Percentiles rank a stretch among this genome's conserved stretches.
Evolutionary conservation across 2,888 invertebrate genomes (phyloP).

Genomic region (Caenorhabditis virilis): DNA sequence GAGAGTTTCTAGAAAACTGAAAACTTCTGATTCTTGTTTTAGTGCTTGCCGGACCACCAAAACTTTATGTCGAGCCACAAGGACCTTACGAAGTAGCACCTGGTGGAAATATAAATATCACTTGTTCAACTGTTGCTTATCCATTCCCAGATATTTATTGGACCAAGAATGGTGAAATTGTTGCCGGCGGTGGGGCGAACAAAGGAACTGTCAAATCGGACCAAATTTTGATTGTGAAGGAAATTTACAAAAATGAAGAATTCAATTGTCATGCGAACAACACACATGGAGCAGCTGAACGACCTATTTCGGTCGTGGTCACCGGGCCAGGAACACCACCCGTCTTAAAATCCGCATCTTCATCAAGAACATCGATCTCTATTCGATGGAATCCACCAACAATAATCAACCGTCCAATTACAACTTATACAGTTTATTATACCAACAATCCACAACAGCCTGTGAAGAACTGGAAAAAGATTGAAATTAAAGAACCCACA

Average conservation of each 20-base stretch:
- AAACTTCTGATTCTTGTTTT: constrained; percentile 3
- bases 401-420: constrained; percentile 64
- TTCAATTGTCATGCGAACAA: constrained; percentile 66
- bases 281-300: constrained; percentile 51
- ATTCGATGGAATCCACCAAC: constrained; percentile 65
- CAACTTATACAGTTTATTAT: constrained; percentile 66
- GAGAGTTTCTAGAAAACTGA: neutral
- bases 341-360: constrained; percentile 51
- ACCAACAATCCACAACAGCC: constrained; percentile 64
- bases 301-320: constrained; percentile 59
- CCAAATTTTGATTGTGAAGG: constrained; percentile 62
- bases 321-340: constrained; percentile 65
- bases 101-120: constrained; percentile 66
- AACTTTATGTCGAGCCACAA: constrained; percentile 63
- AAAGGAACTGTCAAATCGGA: constrained; percentile 39
- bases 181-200: neutral
- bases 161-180: constrained; percentile 53
- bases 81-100: constrained; percentile 65
- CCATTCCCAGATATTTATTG: constrained; percentile 67
- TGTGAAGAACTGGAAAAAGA: constrained; percentile 62
- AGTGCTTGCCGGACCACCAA: constrained; percentile 61
- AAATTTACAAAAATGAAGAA: constrained; percentile 60
- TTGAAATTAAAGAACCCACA: constrained; percentile 59
- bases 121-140: constrained; percentile 65
- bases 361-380: constrained; percentile 49